Percentiles rank a stretch among this genome's conserved stretches.
These are phyloP conservation scores for Cephalotes varians DNA, from an alignment of 2,888 invertebrate genomes.

Conservation along the genomic window DNA sequence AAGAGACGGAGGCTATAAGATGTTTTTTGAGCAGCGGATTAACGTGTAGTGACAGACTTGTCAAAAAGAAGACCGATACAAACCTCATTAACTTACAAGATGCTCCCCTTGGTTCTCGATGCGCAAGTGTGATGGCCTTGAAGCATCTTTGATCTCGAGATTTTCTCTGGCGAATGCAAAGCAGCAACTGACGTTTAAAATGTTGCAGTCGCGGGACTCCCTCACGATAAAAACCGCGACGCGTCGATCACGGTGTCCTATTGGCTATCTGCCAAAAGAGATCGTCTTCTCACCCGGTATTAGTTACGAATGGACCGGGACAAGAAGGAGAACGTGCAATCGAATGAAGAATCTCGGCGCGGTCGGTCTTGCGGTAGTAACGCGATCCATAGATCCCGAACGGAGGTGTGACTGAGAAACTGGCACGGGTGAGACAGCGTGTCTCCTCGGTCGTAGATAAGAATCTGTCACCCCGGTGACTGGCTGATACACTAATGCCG, in stretches of 20 bases:
- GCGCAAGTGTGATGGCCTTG: constrained; percentile 5
- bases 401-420: constrained; percentile 75
- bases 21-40: constrained; percentile 3
- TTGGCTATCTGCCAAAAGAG: constrained; percentile 49
- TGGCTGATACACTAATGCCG: constrained; percentile 77
- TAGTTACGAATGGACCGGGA: constrained; percentile 21
- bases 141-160: constrained; percentile 21
- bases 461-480: constrained; percentile 80
- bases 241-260: constrained; percentile 7
- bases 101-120: not conserved
- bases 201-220: constrained; percentile 1
- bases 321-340: constrained; percentile 49
- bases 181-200: constrained; percentile 35
- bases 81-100: constrained; percentile 20
- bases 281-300: constrained; percentile 38
- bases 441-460: constrained; percentile 82
- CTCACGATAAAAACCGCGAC: constrained; percentile 5
- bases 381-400: constrained; percentile 59
- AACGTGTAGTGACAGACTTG: constrained; percentile 45
- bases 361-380: constrained; percentile 42
- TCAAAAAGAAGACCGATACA: constrained; percentile 22
- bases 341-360: constrained; percentile 36
- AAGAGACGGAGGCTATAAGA: not conserved
- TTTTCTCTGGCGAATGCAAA: constrained; percentile 8
- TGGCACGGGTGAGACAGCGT: constrained; percentile 80